phyloP scores from a whole-genome alignment of 2,888 invertebrate species.

The Pandemis corylana region DNA sequence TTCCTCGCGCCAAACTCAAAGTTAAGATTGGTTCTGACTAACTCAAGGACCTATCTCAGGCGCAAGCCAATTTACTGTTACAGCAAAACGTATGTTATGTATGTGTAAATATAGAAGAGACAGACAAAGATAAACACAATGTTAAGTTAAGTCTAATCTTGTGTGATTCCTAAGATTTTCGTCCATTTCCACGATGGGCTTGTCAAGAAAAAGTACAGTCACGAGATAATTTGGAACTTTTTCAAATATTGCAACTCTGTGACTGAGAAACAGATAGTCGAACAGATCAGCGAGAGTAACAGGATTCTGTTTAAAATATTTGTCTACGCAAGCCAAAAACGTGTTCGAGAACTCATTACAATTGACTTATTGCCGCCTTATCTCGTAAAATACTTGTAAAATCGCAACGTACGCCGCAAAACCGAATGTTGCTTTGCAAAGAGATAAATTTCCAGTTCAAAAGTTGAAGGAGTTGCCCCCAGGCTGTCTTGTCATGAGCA shows the following conservation, averaged over 20 bases:
- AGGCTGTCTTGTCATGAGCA: constrained; percentile 58
- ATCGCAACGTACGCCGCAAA: constrained; percentile 33
- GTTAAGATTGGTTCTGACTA: constrained; percentile 24
- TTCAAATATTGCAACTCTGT: background rate
- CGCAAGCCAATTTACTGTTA: constrained; percentile 29
- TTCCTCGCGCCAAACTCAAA: constrained; percentile 19
- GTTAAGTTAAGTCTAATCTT: too few species aligned
- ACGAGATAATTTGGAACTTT: too few species aligned
- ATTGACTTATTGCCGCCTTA: constrained; percentile 1
- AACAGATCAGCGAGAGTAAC: too few species aligned
- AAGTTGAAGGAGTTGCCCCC: constrained; percentile 56
- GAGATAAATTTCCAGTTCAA: constrained; percentile 43
- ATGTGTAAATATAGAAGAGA: too few species aligned
- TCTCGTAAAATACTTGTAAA: constrained; percentile 27
- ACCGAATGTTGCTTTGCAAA: constrained; percentile 41
- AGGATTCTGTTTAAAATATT: background rate
- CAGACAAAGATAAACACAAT: too few species aligned
- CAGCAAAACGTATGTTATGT: too few species aligned
- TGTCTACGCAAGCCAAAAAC: background rate
- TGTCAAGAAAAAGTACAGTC: too few species aligned
- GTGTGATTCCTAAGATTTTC: too few species aligned
- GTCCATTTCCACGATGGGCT: too few species aligned
- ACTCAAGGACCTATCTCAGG: constrained; percentile 8
- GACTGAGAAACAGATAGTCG: too few species aligned
- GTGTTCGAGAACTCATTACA: background rate